Base-by-base conservation (phyloP, 1,140 invertebrate species). In the Nebria ingens region DNA sequence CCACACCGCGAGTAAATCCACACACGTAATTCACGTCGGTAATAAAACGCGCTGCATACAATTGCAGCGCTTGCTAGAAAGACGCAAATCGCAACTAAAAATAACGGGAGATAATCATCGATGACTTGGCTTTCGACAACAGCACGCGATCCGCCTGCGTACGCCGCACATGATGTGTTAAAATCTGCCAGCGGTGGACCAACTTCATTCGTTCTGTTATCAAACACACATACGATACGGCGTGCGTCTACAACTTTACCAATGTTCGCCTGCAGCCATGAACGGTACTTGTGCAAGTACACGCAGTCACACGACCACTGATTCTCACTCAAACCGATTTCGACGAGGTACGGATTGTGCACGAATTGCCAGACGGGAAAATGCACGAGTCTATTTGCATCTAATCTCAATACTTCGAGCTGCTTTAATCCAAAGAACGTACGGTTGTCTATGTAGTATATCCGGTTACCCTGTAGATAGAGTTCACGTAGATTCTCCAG, bases 251-350 rank as follows among this genome's bases (percentile, higher is more conserved):
- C 75, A 52, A 91, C 83, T 75, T 85, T 91, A 58, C 79, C 82
- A 19, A 79, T 74, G 69, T 86, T 86, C 40, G 74, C 77, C 57
- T 78, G 77, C 64, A 92, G 77, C 83, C 89, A 95, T 56, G 79
- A 78, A 61, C 86, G 79, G 58, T 87, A 85, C 59, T 85, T 79
- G 17, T 83, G 79, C 59, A 93, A 65, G 67, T 89, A 93, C 42
- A 81, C 74, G 74, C 92, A 95, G 61, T 93, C 87, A 69, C 93
- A 95, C 53, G 82, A 88, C 91, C 91, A 96, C 15, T 86, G 84
- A 71, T 95, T 96, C 51, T 82, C 79, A n/a, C 85, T 79, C 38
- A 95, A 70, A 25, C 82, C 84, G 58, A 93, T 82, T 63, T 87
- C 83, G 3, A 84, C 81, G 58, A 94, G 77, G 68, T 87, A 86